Percentiles rank a stretch among this genome's conserved stretches.
Conservation (phyloP, 2,888 invertebrate genomes). For the Thera britannica region DNA sequence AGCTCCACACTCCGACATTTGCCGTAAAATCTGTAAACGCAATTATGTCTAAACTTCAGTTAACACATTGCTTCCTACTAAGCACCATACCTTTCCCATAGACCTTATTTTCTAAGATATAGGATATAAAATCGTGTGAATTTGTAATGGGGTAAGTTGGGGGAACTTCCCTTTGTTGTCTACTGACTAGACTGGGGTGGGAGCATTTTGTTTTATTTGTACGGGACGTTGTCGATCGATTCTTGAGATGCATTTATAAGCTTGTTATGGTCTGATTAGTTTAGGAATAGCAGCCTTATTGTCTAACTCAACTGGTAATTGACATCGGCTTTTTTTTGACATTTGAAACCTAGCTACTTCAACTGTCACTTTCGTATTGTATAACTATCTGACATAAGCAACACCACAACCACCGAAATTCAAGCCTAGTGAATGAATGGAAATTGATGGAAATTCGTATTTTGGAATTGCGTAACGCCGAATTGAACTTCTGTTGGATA, state of each 20-base stretch:
- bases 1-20: slow-evolving; percentile 45
- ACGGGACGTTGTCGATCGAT: slow-evolving; percentile 61
- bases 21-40: slow-evolving; percentile 77
- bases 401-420: no score
- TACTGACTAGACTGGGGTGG: slow-evolving; percentile 72
- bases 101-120: slow-evolving; percentile 34
- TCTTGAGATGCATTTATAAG: slow-evolving; percentile 34
- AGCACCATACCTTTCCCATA: slow-evolving; percentile 29
- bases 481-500: no score
- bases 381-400: no score
- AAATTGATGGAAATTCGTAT: no score
- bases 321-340: no score
- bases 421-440: no score
- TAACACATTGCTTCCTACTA: slow-evolving; percentile 75
- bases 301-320: no score
- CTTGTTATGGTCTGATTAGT: slow-evolving; percentile 22
- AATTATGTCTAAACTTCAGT: slow-evolving; percentile 77
- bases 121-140: slow-evolving; percentile 45
- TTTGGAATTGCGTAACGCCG: no score
- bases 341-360: no score
- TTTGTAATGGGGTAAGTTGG: slow-evolving; percentile 51
- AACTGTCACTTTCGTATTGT: no score
- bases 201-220: slow-evolving; percentile 80
- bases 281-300: not conserved
- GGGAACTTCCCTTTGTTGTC: slow-evolving; percentile 77